Conservation (phyloP, 1,140 invertebrate genomes). For the Harlomillsia oculata region DNA sequence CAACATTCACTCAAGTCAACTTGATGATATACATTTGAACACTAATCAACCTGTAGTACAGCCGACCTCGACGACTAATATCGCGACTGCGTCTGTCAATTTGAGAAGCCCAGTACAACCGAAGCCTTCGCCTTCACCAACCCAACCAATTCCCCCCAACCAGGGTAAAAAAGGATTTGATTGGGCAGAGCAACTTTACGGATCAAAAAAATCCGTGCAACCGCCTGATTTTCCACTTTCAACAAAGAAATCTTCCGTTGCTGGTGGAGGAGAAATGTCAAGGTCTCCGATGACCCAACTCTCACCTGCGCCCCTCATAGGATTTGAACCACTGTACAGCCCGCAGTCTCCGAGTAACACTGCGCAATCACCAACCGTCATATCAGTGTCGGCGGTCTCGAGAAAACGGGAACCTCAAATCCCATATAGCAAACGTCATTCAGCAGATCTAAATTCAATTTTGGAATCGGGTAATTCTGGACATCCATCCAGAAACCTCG, state of each 20-base stretch:
- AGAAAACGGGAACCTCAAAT: conserved; percentile 8
- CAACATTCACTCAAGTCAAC: too few relatives aligned
- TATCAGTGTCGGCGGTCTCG: conserved; percentile 16
- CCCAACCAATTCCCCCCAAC: not conserved
- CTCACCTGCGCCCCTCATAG: too few relatives aligned
- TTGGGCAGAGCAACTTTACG: conserved; percentile 24
- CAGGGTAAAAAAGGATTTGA: conserved; percentile 16
- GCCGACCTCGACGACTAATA: not conserved
- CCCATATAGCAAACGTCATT: conserved; percentile 14
- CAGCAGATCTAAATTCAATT: conserved; percentile 17
- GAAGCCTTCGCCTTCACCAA: not conserved
- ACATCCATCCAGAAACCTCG: too few relatives aligned
- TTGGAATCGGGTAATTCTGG: conserved; percentile 4
- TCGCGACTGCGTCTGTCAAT: conserved; percentile 12
- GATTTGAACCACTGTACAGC: too few relatives aligned
- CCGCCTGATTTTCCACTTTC: conserved; percentile 6
- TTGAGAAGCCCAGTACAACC: conserved; percentile 8
- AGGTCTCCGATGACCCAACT: too few relatives aligned
- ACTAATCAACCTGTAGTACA: not conserved
- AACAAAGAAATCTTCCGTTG: not conserved
- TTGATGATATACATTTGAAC: too few relatives aligned
- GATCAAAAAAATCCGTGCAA: conserved; percentile 1
- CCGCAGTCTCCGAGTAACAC: too few relatives aligned
- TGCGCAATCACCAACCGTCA: not conserved
- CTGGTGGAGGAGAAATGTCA: too few relatives aligned